phyloP scores from a whole-genome alignment of 1,140 invertebrate genomes.

The Colletes gigas region DNA sequence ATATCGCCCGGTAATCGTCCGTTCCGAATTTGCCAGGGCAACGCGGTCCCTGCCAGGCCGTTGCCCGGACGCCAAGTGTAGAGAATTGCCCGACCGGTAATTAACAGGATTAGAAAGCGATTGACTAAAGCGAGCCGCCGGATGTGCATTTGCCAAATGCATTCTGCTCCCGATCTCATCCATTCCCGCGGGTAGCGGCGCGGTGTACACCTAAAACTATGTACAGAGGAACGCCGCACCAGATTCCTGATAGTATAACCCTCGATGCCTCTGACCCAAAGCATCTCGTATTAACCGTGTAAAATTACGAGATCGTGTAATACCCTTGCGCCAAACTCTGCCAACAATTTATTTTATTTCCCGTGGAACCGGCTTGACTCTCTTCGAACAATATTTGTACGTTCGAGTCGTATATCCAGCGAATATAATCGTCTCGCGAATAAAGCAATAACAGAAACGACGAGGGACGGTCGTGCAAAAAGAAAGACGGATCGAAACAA shows the following conservation, averaged over 20 bases:
- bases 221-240: neutral
- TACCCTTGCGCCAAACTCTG: neutral
- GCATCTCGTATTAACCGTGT: neutral
- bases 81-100: slow-evolving; percentile 7
- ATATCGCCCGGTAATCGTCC: no score
- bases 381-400: no score
- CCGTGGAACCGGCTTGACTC: no score
- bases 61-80: neutral
- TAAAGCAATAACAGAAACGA: neutral
- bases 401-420: no score
- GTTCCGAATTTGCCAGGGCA: neutral
- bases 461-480: neutral
- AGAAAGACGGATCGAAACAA: neutral
- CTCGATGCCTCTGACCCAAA: neutral
- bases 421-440: neutral
- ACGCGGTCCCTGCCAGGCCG: neutral
- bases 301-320: neutral
- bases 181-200: neutral
- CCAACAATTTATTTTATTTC: no score
- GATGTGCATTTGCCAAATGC: slow-evolving; percentile 39
- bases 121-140: slow-evolving; percentile 34
- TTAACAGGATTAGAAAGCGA: slow-evolving; percentile 39
- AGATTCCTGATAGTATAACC: slow-evolving; percentile 14
- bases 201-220: slow-evolving; percentile 22
- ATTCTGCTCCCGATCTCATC: slow-evolving; percentile 20